Evolutionary conservation across 2,888 invertebrate species (phyloP).

Genomic region (Archaeoteleia sp.): DNA sequence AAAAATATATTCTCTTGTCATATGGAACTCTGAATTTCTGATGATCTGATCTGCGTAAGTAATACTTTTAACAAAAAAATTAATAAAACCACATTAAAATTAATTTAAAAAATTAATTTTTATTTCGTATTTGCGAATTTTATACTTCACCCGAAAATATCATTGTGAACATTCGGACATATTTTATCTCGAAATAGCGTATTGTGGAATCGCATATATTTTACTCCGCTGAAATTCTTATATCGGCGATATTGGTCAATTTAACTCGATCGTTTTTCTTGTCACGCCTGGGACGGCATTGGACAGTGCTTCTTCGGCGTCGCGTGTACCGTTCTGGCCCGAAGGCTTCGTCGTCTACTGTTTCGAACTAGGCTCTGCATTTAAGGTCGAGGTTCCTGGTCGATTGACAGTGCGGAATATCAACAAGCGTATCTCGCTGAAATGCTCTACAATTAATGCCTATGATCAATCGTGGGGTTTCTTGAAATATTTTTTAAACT

Average conservation of each 20-base stretch:
- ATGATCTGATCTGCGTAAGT: no score
- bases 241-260: slow-evolving; percentile 38
- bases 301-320: slow-evolving; percentile 49
- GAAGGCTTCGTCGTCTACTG: slow-evolving; percentile 32
- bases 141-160: no score
- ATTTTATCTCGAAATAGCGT: no score
- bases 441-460: slow-evolving; percentile 28
- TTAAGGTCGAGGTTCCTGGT: slow-evolving; percentile 61
- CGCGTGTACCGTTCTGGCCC: slow-evolving; percentile 22
- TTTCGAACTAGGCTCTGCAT: slow-evolving; percentile 53
- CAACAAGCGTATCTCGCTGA: slow-evolving; percentile 49
- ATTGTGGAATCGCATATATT: slow-evolving; percentile 41
- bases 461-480: no score
- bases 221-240: slow-evolving; percentile 29
- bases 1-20: no score
- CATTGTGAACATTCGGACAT: no score
- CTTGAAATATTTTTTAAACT: no score
- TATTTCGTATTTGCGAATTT: no score
- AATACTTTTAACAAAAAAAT: no score
- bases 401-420: slow-evolving; percentile 55
- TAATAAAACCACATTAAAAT: no score
- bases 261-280: slow-evolving; percentile 49
- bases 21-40: no score
- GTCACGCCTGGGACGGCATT: slow-evolving; percentile 52
- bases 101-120: no score